Conservation (phyloP, 2,113 vertebrate genomes). For the Rhodinocichla rosea region DNA sequence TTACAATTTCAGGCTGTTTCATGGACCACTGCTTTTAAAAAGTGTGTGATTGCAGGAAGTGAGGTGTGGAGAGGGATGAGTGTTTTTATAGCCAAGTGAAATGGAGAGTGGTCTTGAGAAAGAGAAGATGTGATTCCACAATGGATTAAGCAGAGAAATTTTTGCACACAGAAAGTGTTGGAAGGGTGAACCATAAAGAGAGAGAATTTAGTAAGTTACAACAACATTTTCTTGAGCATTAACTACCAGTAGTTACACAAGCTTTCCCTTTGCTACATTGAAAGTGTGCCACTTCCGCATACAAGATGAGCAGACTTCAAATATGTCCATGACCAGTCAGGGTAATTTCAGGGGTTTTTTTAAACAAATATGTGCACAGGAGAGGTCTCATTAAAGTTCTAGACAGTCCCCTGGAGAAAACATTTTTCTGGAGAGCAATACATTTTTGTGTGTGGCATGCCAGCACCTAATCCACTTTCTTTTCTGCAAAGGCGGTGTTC, state of each 20-base stretch:
- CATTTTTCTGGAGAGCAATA: background rate
- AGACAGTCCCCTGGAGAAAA: background rate
- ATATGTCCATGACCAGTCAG: background rate
- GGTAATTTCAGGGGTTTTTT: background rate
- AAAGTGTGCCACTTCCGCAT: background rate
- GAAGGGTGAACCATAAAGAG: background rate
- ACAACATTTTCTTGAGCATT: background rate
- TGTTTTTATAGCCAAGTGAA: background rate
- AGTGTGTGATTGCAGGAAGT: background rate
- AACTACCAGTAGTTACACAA: background rate
- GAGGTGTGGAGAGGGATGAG: background rate
- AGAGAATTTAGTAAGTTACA: background rate
- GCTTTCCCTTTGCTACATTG: background rate
- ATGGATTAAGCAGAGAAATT: background rate
- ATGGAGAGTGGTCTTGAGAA: background rate
- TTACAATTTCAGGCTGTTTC: conserved; percentile 5
- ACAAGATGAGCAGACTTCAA: background rate
- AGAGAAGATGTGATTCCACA: background rate
- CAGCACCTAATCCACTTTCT: background rate
- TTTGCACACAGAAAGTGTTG: background rate
- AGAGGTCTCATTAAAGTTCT: background rate
- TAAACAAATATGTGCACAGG: background rate
- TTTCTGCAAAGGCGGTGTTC: background rate
- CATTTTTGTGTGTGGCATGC: background rate
- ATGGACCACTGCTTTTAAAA: background rate